These are phyloP conservation scores for Leptogaster cylindrica DNA, from an alignment of 2,888 invertebrate species.

Conservation along the genomic window DNA sequence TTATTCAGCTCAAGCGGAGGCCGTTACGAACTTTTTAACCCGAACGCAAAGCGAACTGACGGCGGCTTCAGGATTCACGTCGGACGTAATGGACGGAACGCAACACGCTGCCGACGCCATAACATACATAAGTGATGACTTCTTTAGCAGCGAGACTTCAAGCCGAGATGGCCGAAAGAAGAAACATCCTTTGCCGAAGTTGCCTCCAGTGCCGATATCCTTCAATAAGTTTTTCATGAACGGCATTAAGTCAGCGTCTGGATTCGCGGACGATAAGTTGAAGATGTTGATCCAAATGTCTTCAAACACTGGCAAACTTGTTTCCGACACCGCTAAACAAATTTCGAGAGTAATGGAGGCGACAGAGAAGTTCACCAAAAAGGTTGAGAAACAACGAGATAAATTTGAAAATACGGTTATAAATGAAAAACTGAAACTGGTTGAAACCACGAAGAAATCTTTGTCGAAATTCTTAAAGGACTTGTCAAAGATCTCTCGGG, in stretches of 20 bases:
- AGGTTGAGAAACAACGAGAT: constrained; percentile 17
- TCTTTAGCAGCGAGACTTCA: too few species aligned
- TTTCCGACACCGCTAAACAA: constrained; percentile 33
- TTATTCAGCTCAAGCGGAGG: constrained; percentile 7
- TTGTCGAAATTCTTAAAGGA: constrained; percentile 37
- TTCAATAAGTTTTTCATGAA: not conserved
- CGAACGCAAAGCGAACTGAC: not conserved
- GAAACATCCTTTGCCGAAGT: not conserved
- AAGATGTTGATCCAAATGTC: constrained; percentile 37
- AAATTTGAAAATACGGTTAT: constrained; percentile 10
- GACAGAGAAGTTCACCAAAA: constrained; percentile 11
- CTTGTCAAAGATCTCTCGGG: constrained; percentile 16
- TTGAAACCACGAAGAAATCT: constrained; percentile 37
- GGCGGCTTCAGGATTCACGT: constrained; percentile 17
- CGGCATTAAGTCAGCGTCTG: not conserved
- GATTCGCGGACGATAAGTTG: constrained; percentile 22
- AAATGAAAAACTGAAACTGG: constrained; percentile 32
- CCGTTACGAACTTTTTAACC: constrained; percentile 17
- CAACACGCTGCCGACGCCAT: constrained; percentile 7
- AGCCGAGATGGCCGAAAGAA: not conserved
- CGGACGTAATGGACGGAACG: constrained; percentile 7
- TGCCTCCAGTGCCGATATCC: not conserved
- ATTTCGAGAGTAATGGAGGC: constrained; percentile 28
- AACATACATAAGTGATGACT: not conserved
- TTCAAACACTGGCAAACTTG: constrained; percentile 27